A percentile compares a stretch with the other conserved stretches of the same genome.
Conservation (phyloP, 2,797 vertebrate genomes). For the Pseudocheirus occidentalis region DNA sequence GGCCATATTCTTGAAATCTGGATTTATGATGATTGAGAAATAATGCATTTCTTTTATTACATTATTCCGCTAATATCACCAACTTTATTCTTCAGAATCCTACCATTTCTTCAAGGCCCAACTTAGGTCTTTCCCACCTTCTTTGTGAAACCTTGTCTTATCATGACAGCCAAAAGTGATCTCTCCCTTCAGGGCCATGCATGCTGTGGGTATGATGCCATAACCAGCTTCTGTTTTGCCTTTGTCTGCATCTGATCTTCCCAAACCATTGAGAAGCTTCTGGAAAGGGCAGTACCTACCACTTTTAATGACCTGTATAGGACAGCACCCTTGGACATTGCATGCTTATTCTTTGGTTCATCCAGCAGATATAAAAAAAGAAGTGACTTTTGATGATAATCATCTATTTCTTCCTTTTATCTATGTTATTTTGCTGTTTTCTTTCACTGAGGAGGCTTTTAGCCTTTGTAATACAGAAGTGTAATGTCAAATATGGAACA, state of each 20-base stretch:
- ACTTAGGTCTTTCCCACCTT: too few relatives aligned
- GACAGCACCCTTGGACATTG: neutral
- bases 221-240: neutral
- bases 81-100: neutral
- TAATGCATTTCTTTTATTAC: slow-evolving; percentile 3
- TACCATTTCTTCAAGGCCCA: neutral
- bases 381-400: neutral
- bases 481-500: neutral
- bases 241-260: neutral
- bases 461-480: neutral
- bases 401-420: neutral
- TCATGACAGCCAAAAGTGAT: neutral
- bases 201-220: neutral
- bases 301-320: neutral
- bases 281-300: neutral
- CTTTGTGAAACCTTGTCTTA: neutral
- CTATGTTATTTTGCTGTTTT: neutral
- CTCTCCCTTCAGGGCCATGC: neutral
- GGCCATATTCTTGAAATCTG: slow-evolving; percentile 45
- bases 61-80: neutral
- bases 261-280: neutral
- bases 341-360: neutral
- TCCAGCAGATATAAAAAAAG: neutral
- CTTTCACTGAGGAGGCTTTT: neutral
- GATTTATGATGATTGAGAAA: slow-evolving; percentile 26